Evolutionary conservation across 2,888 invertebrate species (phyloP).

Genomic region (Dicycla oo): DNA sequence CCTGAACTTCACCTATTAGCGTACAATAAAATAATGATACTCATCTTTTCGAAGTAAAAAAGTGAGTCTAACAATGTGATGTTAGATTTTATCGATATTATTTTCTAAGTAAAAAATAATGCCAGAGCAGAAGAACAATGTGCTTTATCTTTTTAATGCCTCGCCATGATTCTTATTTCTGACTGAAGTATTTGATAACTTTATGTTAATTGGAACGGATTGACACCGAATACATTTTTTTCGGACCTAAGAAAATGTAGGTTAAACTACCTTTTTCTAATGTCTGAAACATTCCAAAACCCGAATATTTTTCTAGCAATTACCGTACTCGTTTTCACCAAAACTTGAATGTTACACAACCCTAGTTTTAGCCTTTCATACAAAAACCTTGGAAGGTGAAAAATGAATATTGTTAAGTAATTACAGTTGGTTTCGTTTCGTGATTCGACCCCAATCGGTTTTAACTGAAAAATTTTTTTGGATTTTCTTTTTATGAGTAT

Average conservation of each 20-base stretch:
- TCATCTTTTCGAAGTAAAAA: background rate
- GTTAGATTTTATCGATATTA: too few species aligned
- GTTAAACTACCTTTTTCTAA: background rate
- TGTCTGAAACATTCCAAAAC: slow-evolving; percentile 11
- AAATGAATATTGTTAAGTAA: slow-evolving; percentile 67
- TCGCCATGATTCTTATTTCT: background rate
- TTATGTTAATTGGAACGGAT: background rate
- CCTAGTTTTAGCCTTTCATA: slow-evolving; percentile 42
- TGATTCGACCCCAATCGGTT: slow-evolving; percentile 53
- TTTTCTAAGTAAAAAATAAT: background rate
- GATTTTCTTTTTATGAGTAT: slow-evolving; percentile 41
- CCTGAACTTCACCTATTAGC: background rate
- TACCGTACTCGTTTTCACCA: slow-evolving; percentile 38
- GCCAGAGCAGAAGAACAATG: background rate
- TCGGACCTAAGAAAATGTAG: background rate
- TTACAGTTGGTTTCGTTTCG: slow-evolving; percentile 51
- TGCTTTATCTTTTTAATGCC: background rate
- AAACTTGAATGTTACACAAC: slow-evolving; percentile 45
- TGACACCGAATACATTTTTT: background rate
- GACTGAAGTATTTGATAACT: background rate
- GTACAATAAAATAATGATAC: background rate
- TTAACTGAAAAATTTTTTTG: slow-evolving; percentile 43
- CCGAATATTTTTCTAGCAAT: slow-evolving; percentile 38
- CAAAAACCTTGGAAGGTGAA: slow-evolving; percentile 62
- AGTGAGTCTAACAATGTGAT: too few species aligned